phyloP scores from a whole-genome alignment of 2,888 invertebrate genomes.

The Hofmannophila pseudospretella region DNA sequence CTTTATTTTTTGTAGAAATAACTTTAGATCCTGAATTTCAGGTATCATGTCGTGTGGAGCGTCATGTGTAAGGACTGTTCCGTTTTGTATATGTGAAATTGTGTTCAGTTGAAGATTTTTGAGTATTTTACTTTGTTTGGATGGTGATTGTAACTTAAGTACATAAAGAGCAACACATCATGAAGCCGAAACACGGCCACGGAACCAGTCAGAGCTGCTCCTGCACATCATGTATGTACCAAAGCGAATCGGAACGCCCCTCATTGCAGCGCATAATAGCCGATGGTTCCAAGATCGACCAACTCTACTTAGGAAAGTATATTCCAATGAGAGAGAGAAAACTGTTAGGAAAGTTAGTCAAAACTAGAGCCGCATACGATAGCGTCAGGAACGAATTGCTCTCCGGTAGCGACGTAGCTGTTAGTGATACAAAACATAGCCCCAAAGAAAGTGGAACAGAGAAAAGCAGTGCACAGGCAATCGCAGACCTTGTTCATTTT shows the following conservation, averaged over 20 bases:
- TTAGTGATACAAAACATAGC: constrained; percentile 21
- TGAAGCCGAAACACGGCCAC: constrained; percentile 28
- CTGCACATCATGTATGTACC: constrained; percentile 37
- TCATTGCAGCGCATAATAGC: constrained; percentile 27
- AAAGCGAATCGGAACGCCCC: constrained; percentile 31
- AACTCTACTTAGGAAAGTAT: constrained; percentile 37
- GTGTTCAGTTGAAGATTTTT: constrained; percentile 13
- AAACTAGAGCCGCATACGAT: constrained; percentile 49
- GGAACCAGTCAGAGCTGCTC: constrained; percentile 31
- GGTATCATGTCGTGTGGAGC: constrained; percentile 18
- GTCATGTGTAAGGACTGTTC: constrained; percentile 16
- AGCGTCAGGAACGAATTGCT: constrained; percentile 39
- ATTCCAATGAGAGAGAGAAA: constrained; percentile 42
- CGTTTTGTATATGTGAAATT: constrained; percentile 19
- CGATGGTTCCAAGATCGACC: constrained; percentile 35
- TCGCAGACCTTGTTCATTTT: constrained; percentile 34
- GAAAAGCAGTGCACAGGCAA: constrained; percentile 22
- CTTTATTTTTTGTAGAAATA: too few relatives aligned
- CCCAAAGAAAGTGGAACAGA: constrained; percentile 14
- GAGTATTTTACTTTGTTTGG: constrained; percentile 15
- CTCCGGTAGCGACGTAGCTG: constrained; percentile 30
- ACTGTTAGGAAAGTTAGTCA: constrained; percentile 39
- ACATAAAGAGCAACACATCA: constrained; percentile 29
- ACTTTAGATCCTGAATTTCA: constrained; percentile 1
- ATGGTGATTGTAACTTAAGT: constrained; percentile 12